Conservation (phyloP, 2,797 vertebrate species). For the Erithacus rubecula region DNA sequence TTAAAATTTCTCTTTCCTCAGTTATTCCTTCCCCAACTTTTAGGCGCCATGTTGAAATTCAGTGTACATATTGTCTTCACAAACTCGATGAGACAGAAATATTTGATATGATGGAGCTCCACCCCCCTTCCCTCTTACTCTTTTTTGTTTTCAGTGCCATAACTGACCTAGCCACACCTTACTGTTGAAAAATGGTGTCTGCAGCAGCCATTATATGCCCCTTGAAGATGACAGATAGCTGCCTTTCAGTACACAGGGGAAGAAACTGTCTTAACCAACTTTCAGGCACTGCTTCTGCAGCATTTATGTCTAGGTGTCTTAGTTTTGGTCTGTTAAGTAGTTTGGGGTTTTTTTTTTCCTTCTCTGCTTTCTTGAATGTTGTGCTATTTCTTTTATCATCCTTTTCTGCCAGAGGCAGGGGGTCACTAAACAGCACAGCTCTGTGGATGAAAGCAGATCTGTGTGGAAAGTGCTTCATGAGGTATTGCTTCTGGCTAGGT, state of each 20-base stretch:
- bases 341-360: background rate
- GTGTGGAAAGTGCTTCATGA: background rate
- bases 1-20: background rate
- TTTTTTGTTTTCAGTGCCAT: background rate
- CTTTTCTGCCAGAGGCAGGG: background rate
- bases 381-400: background rate
- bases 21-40: background rate
- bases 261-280: background rate
- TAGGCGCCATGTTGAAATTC: background rate
- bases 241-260: background rate
- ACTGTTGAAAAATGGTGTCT: background rate
- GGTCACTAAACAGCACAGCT: background rate
- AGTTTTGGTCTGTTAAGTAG: background rate
- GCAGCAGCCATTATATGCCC: background rate
- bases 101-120: background rate
- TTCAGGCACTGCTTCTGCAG: background rate
- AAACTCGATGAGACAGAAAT: background rate
- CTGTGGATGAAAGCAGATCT: background rate
- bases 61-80: background rate
- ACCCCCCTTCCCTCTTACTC: accelerated
- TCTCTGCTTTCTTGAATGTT: background rate
- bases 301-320: background rate
- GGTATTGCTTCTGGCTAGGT: background rate
- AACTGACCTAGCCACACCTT: background rate
- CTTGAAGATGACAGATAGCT: background rate